Conservation (phyloP, 2,113 vertebrate species). For the Pachyramphus minor region DNA sequence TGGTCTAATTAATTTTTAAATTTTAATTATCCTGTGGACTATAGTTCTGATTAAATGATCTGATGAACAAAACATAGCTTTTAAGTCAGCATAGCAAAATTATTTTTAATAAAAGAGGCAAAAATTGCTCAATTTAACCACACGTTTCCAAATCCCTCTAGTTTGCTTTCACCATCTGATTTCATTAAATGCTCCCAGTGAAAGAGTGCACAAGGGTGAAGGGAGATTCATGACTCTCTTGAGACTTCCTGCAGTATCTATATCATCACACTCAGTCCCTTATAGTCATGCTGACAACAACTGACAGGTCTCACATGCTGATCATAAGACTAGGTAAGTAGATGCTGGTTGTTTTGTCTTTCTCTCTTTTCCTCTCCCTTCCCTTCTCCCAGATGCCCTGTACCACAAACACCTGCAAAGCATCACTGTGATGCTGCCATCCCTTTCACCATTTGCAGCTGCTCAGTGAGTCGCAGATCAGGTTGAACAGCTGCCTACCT, state of each 20-base stretch:
- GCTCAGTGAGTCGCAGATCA: neutral
- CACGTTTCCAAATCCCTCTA: neutral
- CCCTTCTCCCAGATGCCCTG: neutral
- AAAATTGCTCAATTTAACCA: neutral
- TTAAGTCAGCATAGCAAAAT: neutral
- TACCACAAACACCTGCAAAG: neutral
- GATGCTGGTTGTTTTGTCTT: neutral
- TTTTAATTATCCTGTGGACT: conserved; percentile 30
- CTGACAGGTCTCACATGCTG: neutral
- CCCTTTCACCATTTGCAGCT: fast-evolving
- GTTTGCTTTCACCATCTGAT: neutral
- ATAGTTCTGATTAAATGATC: neutral
- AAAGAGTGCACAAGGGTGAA: neutral
- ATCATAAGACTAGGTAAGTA: neutral
- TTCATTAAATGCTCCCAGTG: neutral
- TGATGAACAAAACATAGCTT: conserved; percentile 20
- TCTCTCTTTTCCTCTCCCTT: neutral
- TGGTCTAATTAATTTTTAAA: conserved; percentile 36
- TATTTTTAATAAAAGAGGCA: neutral
- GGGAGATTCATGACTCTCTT: neutral
- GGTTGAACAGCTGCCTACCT: neutral
- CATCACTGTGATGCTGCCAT: neutral
- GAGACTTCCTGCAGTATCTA: neutral
- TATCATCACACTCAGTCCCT: neutral
- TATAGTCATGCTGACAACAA: neutral